phyloP scores from a whole-genome alignment of 2,888 invertebrate genomes.

The Linnaemya vulpina region DNA sequence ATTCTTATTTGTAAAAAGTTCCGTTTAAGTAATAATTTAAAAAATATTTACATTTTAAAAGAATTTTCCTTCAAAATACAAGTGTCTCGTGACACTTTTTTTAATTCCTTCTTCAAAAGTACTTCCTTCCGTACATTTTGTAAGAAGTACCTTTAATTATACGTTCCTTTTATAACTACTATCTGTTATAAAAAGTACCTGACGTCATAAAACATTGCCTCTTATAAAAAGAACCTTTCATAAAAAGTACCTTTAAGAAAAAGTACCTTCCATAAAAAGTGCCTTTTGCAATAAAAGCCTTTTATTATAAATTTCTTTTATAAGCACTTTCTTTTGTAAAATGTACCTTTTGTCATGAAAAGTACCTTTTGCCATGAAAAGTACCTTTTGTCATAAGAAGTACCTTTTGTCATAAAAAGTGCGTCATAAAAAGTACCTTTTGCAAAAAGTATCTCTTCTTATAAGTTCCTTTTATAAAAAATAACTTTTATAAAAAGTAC shows the following conservation, averaged over 20 bases:
- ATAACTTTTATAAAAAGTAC: background rate
- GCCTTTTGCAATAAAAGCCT: background rate
- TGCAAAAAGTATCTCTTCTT: background rate
- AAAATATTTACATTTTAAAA: too few relatives aligned
- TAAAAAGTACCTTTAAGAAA: background rate
- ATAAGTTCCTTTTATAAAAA: background rate
- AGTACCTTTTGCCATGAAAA: background rate
- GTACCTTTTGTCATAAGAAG: background rate
- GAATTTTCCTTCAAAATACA: too few relatives aligned
- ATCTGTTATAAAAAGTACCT: too few relatives aligned
- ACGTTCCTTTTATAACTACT: background rate
- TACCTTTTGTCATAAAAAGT: background rate
- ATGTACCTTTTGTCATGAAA: background rate
- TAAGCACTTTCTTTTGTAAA: background rate
- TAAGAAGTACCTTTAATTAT: background rate
- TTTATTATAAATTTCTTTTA: too few relatives aligned
- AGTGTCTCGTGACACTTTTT: too few relatives aligned
- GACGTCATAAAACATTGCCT: too few relatives aligned
- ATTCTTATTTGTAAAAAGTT: background rate
- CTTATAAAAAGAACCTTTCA: background rate
- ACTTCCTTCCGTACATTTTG: too few relatives aligned
- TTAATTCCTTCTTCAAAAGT: too few relatives aligned
- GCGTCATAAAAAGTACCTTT: background rate
- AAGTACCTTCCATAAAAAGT: background rate
- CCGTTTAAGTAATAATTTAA: too few relatives aligned